A percentile compares a stretch with the other conserved stretches of the same genome.
Evolutionary conservation across 2,113 vertebrate species (phyloP).

Genomic region (Hippocampus comes): DNA sequence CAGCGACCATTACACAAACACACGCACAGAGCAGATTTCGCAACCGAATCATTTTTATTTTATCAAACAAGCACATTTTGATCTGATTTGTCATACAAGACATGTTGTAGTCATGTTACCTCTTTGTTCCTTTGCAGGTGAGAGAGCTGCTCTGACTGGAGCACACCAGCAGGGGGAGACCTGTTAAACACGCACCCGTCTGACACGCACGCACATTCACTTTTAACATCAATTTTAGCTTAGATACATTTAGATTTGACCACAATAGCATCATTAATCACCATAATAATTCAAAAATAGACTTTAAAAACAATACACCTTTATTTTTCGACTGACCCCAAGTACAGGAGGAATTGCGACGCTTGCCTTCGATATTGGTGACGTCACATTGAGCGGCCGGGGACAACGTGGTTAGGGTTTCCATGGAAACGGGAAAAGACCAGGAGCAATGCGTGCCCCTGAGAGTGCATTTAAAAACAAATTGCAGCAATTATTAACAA

Average conservation of each 20-base stretch:
- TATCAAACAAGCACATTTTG: too few species aligned
- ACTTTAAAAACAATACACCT: neutral
- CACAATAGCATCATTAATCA: neutral
- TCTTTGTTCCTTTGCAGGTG: slow-evolving; percentile 89
- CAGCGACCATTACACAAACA: neutral
- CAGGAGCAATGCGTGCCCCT: too few species aligned
- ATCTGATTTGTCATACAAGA: too few species aligned
- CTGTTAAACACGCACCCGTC: slow-evolving; percentile 15
- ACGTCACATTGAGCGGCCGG: slow-evolving; percentile 74
- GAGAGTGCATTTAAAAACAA: neutral
- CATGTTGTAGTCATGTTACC: slow-evolving; percentile 61
- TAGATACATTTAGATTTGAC: neutral
- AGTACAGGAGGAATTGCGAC: slow-evolving; percentile 51
- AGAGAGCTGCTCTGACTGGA: slow-evolving; percentile 77
- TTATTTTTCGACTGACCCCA: slow-evolving; percentile 46
- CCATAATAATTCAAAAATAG: neutral
- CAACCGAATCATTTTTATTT: too few species aligned
- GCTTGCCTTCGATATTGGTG: slow-evolving; percentile 64
- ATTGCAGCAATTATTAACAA: neutral
- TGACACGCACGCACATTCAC: neutral
- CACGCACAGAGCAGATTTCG: neutral
- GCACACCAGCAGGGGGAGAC: slow-evolving; percentile 36
- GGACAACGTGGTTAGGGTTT: slow-evolving; percentile 81
- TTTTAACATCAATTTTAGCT: slow-evolving; percentile 34
- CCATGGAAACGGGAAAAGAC: slow-evolving; percentile 84